These are phyloP conservation scores for Pangasianodon gigas DNA, from an alignment of 2,113 vertebrate genomes.

Conservation along the genomic window DNA sequence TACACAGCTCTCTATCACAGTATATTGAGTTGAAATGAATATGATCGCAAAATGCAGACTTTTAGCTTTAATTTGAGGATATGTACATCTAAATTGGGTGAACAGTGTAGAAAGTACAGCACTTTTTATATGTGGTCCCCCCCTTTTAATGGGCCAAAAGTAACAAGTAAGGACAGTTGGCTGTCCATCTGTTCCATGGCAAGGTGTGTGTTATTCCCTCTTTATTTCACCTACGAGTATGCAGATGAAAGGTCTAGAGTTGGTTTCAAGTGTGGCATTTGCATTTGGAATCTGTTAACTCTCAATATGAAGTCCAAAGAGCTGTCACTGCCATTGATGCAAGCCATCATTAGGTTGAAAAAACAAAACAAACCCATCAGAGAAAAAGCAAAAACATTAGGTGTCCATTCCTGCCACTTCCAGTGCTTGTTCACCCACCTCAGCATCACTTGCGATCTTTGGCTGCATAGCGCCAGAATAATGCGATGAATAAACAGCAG, in stretches of 20 bases:
- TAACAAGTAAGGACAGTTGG: not conserved
- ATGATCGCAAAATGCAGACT: not conserved
- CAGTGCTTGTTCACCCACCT: not conserved
- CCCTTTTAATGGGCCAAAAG: not conserved
- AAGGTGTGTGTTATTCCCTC: not conserved
- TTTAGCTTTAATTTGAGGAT: not conserved
- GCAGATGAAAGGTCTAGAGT: not conserved
- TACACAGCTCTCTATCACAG: not conserved
- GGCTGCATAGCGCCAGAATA: not conserved
- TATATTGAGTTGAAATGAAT: not conserved
- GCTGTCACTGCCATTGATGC: not conserved
- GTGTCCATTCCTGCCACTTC: not conserved
- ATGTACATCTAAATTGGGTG: not conserved
- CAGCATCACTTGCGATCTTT: not conserved
- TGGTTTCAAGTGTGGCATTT: not conserved
- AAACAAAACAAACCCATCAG: not conserved
- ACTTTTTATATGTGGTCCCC: not conserved
- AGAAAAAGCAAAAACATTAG: not conserved
- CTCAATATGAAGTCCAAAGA: not conserved
- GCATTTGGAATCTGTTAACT: not conserved
- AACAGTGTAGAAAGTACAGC: not conserved
- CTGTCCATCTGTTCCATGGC: not conserved
- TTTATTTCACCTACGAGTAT: not conserved
- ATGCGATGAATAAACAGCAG: no score
- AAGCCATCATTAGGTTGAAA: not conserved